phyloP scores from a whole-genome alignment of 2,888 invertebrate genomes.

The Steromphala cineraria region DNA sequence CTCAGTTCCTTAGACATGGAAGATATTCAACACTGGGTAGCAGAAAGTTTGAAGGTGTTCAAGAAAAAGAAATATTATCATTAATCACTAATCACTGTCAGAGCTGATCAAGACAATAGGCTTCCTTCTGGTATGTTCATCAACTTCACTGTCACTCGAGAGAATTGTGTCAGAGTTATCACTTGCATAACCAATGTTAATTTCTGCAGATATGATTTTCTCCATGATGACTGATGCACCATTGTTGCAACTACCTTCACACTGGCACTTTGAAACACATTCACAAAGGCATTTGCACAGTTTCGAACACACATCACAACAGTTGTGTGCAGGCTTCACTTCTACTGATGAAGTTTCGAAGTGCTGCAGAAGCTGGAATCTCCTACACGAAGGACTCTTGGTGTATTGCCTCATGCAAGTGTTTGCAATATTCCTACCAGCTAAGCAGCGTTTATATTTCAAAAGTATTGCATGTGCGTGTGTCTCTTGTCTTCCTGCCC shows the following conservation, averaged over 20 bases:
- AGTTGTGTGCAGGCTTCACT: background rate
- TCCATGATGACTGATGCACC: background rate
- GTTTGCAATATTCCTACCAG: background rate
- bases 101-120: background rate
- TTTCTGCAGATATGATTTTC: background rate
- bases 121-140: background rate
- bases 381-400: background rate
- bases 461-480: background rate
- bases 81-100: background rate
- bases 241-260: background rate
- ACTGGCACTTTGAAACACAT: background rate
- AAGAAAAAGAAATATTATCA: background rate
- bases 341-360: background rate
- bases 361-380: background rate
- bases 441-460: background rate
- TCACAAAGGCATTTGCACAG: background rate
- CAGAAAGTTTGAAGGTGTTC: background rate
- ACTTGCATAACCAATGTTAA: background rate
- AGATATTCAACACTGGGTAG: background rate
- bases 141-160: slow-evolving; percentile 2
- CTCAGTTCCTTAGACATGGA: background rate
- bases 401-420: background rate
- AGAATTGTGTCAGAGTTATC: background rate
- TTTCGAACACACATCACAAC: background rate
- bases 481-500: background rate